Conservation (phyloP, 2,888 invertebrate genomes). For the Ceriagrion tenellum region DNA sequence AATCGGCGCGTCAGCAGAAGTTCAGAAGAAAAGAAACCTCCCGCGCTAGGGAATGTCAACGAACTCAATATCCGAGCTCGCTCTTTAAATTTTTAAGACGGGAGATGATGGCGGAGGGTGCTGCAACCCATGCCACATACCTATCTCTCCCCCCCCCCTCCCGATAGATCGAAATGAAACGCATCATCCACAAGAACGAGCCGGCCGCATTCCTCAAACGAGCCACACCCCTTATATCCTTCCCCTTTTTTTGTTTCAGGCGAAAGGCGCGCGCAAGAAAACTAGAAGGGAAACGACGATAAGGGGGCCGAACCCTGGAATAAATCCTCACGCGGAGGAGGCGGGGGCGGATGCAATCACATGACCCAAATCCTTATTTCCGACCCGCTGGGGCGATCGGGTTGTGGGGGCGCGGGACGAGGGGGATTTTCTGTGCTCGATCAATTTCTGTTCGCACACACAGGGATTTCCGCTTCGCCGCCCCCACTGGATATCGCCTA, state of each 20-base stretch:
- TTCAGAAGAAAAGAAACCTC: too few species aligned
- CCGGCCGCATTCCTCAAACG: not conserved
- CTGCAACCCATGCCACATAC: too few species aligned
- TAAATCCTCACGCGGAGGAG: not conserved
- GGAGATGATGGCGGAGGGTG: too few species aligned
- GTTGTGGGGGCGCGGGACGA: too few species aligned
- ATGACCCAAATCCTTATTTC: slow-evolving; percentile 43
- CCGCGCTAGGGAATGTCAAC: too few species aligned
- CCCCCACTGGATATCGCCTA: not conserved
- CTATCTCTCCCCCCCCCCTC: not conserved
- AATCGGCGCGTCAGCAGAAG: too few species aligned
- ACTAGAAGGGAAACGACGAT: not conserved
- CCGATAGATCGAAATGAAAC: not conserved
- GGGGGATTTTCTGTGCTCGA: not conserved
- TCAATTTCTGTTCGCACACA: slow-evolving; percentile 23
- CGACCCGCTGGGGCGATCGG: not conserved
- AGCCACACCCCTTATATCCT: too few species aligned
- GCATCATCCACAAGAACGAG: not conserved
- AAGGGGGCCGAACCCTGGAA: not conserved
- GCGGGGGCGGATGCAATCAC: not conserved
- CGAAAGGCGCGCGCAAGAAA: not conserved
- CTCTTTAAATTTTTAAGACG: too few species aligned
- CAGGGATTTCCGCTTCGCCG: not conserved
- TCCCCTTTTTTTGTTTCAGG: slow-evolving; percentile 18
- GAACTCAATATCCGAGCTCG: too few species aligned